Percentiles rank a stretch among this genome's conserved stretches.
Conservation (phyloP, 2,113 vertebrate species). For the Tachuris rubrigastra region DNA sequence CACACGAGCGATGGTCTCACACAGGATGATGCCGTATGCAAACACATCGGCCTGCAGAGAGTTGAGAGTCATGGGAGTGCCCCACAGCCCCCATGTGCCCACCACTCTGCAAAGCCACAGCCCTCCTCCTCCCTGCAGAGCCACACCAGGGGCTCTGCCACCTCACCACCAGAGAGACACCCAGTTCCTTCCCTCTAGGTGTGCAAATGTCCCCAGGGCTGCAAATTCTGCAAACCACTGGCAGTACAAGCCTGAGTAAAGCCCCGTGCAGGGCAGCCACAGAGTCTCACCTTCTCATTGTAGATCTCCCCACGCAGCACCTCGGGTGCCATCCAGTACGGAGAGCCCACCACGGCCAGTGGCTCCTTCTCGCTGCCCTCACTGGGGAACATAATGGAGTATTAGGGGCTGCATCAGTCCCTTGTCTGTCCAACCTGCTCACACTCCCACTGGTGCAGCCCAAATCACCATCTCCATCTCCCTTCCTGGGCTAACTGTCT, state of each 20-base stretch:
- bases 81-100: fast-evolving
- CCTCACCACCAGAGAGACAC: fast-evolving
- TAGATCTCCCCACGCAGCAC: slow-evolving; percentile 92
- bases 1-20: slow-evolving; percentile 91
- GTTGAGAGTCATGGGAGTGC: not conserved
- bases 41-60: slow-evolving; percentile 81
- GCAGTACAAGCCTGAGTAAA: not conserved
- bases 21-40: slow-evolving; percentile 91
- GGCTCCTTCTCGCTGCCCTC: slow-evolving; percentile 84
- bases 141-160: fast-evolving
- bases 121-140: not conserved
- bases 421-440: not conserved
- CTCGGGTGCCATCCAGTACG: slow-evolving; percentile 97
- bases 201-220: fast-evolving
- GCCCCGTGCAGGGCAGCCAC: fast-evolving
- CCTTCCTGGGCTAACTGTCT: not conserved
- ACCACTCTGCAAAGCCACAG: not conserved
- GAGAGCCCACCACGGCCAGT: slow-evolving; percentile 91
- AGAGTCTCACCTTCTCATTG: slow-evolving; percentile 85
- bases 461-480: not conserved
- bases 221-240: not conserved
- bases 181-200: not conserved
- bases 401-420: not conserved
- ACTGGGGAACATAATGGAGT: slow-evolving; percentile 60
- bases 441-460: fast-evolving